phyloP scores from a whole-genome alignment of 2,888 invertebrate species.

The Hirtodrosophila trivittata region DNA sequence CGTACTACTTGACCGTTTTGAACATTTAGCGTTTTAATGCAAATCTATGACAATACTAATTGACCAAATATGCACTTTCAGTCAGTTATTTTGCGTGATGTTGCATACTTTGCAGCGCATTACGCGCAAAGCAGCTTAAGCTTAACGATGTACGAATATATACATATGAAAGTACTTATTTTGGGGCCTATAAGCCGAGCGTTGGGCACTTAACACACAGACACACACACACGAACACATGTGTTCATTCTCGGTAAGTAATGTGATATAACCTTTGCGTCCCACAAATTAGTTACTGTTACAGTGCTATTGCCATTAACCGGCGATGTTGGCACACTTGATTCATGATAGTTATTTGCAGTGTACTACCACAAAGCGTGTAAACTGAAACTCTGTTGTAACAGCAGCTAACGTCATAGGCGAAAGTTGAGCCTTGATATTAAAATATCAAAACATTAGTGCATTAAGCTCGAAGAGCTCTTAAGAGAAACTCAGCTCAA shows the following conservation, averaged over 20 bases:
- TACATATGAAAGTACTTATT: neutral
- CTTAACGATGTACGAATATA: constrained; percentile 1
- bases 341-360: constrained; percentile 11
- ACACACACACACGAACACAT: constrained; percentile 6
- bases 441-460: constrained; percentile 27
- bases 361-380: constrained; percentile 9
- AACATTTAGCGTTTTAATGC: constrained; percentile 19
- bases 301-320: constrained; percentile 24
- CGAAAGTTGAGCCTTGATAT: constrained; percentile 33
- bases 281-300: constrained; percentile 30
- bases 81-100: constrained; percentile 62
- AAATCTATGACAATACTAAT: constrained; percentile 42
- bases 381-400: constrained; percentile 28
- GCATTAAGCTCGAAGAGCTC: no score
- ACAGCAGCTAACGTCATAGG: constrained; percentile 17
- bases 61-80: constrained; percentile 30
- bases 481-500: constrained; percentile 1
- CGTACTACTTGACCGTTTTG: neutral
- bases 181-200: constrained; percentile 8
- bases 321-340: constrained; percentile 13
- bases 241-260: constrained; percentile 5
- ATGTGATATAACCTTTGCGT: constrained; percentile 23
- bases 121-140: constrained; percentile 34
- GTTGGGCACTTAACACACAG: constrained; percentile 4
- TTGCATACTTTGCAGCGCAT: constrained; percentile 68